Evolutionary conservation across 2,797 vertebrate species (phyloP).

Genomic region (Urosaurus nigricauda): DNA sequence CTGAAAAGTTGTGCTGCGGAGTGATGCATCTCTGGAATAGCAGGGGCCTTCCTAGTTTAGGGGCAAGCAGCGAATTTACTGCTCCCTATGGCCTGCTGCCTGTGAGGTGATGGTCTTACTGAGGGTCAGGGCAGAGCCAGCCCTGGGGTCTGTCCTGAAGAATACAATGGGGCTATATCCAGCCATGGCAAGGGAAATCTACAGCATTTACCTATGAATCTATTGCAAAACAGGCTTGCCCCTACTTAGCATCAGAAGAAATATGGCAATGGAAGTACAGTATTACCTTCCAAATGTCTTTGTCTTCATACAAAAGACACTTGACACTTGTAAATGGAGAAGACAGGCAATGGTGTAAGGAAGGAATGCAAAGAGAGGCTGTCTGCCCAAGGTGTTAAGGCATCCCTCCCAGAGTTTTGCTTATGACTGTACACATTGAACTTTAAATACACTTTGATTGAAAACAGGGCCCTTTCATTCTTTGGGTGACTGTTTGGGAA

Average conservation of each 20-base stretch:
- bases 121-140: no score
- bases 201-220: background rate
- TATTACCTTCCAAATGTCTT: slow-evolving; percentile 14
- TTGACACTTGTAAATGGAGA: background rate
- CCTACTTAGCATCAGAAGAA: background rate
- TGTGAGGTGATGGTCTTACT: no score
- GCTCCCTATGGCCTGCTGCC: no score
- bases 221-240: background rate
- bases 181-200: background rate
- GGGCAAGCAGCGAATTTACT: no score
- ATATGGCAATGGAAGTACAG: background rate
- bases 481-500: slow-evolving; percentile 8
- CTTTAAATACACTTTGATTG: slow-evolving; percentile 41
- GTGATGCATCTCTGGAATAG: no score
- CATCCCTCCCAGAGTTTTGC: slow-evolving; percentile 24
- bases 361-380: slow-evolving; percentile 19
- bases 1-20: no score
- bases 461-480: slow-evolving; percentile 2
- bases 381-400: background rate
- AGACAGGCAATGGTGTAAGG: slow-evolving; percentile 14
- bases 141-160: background rate
- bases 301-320: slow-evolving; percentile 8
- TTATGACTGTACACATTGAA: background rate
- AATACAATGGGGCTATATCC: background rate
- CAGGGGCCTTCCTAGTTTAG: no score